Percentiles rank a stretch among this genome's conserved stretches.
phyloP scores from a whole-genome alignment of 2,888 invertebrate species.

The Drosophila borborema region DNA sequence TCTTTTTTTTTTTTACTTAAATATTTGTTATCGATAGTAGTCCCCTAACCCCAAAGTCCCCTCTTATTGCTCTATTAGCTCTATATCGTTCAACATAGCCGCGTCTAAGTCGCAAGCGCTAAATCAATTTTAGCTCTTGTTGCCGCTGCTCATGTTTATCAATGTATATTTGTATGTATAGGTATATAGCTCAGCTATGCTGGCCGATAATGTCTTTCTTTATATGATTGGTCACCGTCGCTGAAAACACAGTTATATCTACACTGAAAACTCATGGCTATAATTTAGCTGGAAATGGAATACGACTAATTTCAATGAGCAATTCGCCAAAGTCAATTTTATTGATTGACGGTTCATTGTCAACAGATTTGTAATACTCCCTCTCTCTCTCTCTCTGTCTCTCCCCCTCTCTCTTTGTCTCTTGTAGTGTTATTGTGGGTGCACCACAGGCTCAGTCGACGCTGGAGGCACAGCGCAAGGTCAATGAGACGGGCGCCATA shows the following conservation, averaged over 20 bases:
- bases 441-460: conserved; percentile 87
- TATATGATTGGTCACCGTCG: conserved; percentile 40
- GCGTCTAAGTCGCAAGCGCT: conserved; percentile 7
- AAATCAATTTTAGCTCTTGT: not conserved
- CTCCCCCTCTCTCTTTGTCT: not conserved
- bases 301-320: conserved; percentile 29
- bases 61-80: not conserved
- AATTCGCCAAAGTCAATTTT: conserved; percentile 23
- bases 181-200: conserved; percentile 11
- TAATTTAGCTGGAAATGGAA: conserved; percentile 32
- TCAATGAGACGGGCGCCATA: conserved; percentile 86
- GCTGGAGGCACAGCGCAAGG: conserved; percentile 78
- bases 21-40: not conserved
- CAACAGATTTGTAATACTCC: conserved; percentile 1
- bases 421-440: conserved; percentile 86
- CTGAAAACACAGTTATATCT: not conserved
- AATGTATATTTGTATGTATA: not conserved
- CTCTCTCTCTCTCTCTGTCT: not conserved
- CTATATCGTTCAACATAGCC: not conserved
- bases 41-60: not conserved
- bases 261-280: not conserved
- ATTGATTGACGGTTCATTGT: conserved; percentile 7
- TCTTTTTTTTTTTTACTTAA: not conserved
- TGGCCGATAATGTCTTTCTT: conserved; percentile 33
- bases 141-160: conserved; percentile 1